phyloP scores from a whole-genome alignment of 2,797 vertebrate species.

The Benthosema pterotum region DNA sequence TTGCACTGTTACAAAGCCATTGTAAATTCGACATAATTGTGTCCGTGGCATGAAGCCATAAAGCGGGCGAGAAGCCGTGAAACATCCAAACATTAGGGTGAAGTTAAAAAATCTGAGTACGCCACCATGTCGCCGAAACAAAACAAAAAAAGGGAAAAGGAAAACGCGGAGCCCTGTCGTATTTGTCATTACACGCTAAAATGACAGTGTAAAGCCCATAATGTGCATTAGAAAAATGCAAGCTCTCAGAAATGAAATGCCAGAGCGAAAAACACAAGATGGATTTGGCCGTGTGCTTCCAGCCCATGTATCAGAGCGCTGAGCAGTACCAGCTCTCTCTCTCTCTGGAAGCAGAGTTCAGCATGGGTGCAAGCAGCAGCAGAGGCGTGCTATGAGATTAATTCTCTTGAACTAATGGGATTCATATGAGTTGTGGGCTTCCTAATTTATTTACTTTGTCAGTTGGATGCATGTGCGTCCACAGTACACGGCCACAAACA shows the following conservation, averaged over 20 bases:
- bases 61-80: conserved; percentile 11
- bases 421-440: conserved; percentile 84
- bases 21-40: conserved; percentile 45
- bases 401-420: conserved; percentile 91
- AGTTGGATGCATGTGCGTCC: conserved; percentile 8
- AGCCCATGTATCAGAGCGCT: conserved; percentile 82
- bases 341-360: conserved; percentile 57
- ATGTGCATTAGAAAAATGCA: conserved; percentile 66
- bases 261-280: conserved; percentile 76
- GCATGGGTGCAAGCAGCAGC: conserved; percentile 66
- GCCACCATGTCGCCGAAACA: conserved; percentile 33
- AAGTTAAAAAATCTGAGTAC: conserved; percentile 20
- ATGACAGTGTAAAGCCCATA: conserved; percentile 46
- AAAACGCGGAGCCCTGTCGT: not conserved
- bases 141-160: conserved; percentile 41
- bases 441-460: conserved; percentile 80
- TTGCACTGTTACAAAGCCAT: conserved; percentile 1
- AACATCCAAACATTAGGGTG: conserved; percentile 41
- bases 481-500: conserved; percentile 5
- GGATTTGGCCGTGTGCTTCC: conserved; percentile 83
- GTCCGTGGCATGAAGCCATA: not conserved
- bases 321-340: conserved; percentile 59
- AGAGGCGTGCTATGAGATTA: conserved; percentile 80
- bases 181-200: conserved; percentile 53
- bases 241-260: conserved; percentile 67